phyloP scores from a whole-genome alignment of 2,797 vertebrate species.

The Anas capensis region DNA sequence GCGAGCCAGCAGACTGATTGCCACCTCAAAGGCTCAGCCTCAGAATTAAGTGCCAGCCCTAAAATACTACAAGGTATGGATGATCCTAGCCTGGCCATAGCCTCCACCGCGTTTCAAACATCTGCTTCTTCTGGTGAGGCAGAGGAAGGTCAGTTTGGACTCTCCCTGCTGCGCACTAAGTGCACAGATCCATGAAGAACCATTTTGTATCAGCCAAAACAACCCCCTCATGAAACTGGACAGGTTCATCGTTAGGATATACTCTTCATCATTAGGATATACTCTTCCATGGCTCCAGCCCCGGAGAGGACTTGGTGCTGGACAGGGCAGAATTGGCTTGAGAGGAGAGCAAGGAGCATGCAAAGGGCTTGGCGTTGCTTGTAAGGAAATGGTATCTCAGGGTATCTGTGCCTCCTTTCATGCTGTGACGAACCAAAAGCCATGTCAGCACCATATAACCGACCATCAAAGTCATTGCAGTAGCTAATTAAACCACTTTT shows the following conservation, averaged over 20 bases:
- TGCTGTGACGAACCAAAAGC: rapidly evolving
- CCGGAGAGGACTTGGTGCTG: rapidly evolving
- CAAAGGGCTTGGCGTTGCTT: neutral
- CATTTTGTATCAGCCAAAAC: neutral
- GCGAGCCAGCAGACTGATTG: neutral
- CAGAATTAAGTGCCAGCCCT: neutral
- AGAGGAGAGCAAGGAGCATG: neutral
- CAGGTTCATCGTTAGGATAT: rapidly evolving
- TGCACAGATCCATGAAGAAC: neutral
- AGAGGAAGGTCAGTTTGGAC: neutral
- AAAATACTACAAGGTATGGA: neutral
- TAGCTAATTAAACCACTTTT: neutral
- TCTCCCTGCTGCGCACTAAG: neutral
- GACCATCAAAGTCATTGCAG: neutral
- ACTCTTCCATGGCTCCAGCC: neutral
- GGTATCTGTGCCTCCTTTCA: neutral
- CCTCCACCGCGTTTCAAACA: neutral
- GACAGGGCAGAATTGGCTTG: neutral
- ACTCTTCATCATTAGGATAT: rapidly evolving
- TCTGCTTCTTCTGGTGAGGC: neutral
- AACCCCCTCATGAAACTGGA: neutral
- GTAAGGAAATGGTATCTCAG: neutral
- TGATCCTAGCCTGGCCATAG: neutral
- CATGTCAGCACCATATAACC: neutral
- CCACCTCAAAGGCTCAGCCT: neutral